Percentiles rank a stretch among this genome's conserved stretches.
Conservation (phyloP, 2,797 vertebrate species). For the Esox masquinongy region DNA sequence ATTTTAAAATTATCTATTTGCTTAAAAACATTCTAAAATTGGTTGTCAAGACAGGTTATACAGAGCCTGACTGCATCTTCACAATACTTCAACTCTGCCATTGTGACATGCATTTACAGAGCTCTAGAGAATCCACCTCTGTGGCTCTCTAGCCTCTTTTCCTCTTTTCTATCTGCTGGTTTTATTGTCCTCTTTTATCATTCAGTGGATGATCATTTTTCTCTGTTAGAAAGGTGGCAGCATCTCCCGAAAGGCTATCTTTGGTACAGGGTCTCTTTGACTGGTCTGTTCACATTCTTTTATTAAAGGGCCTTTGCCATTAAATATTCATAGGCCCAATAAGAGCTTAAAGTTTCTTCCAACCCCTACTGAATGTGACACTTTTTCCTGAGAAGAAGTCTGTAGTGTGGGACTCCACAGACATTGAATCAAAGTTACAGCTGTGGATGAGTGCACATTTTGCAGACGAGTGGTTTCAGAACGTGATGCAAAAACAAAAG, state of each 20-base stretch:
- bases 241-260: conserved; percentile 45
- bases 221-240: conserved; percentile 45
- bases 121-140: not conserved
- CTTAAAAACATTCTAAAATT: not conserved
- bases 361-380: conserved; percentile 26
- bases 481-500: too few relatives aligned
- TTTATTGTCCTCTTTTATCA: conserved; percentile 53
- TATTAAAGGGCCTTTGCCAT: conserved; percentile 55
- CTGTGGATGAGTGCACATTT: too few relatives aligned
- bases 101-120: not conserved
- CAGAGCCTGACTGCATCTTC: not conserved
- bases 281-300: conserved; percentile 45
- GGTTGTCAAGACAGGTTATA: not conserved
- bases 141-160: not conserved
- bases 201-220: conserved; percentile 49
- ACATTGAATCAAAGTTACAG: not conserved
- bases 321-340: conserved; percentile 53
- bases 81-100: not conserved
- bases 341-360: conserved; percentile 22
- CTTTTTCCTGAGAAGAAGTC: conserved; percentile 22
- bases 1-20: not conserved
- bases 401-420: not conserved
- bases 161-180: not conserved
- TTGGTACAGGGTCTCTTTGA: conserved; percentile 51
- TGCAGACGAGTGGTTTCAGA: too few relatives aligned